Evolutionary conservation across 1,140 invertebrate genomes (phyloP).

Genomic region (Aphelenchoides besseyi): DNA sequence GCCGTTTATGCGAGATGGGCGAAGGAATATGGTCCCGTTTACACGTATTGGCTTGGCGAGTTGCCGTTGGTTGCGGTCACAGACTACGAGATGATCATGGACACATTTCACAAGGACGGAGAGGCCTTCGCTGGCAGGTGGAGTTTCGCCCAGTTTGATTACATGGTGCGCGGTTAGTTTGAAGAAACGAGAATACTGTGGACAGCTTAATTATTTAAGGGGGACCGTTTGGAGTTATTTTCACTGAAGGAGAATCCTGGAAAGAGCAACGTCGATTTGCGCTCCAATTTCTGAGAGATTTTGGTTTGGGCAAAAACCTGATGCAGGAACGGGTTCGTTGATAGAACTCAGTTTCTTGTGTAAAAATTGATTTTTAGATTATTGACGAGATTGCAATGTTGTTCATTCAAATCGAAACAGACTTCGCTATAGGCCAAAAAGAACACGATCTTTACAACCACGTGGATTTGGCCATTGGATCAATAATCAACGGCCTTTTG

Average conservation of each 20-base stretch:
- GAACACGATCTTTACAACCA: slow-evolving; percentile 6
- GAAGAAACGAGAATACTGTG: neutral
- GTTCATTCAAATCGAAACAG: neutral
- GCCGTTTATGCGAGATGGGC: neutral
- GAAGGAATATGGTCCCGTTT: slow-evolving; percentile 26
- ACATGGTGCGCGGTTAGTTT: neutral
- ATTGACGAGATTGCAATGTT: neutral
- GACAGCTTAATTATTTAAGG: neutral
- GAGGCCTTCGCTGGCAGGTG: slow-evolving; percentile 22
- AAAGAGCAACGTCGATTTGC: slow-evolving; percentile 40
- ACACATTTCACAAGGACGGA: slow-evolving; percentile 33
- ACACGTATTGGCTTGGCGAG: slow-evolving; percentile 25
- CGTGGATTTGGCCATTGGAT: slow-evolving; percentile 17
- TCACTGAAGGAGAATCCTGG: slow-evolving; percentile 32
- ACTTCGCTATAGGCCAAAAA: neutral
- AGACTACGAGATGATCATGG: slow-evolving; percentile 31
- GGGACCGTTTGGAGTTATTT: slow-evolving; percentile 21
- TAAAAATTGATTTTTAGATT: neutral
- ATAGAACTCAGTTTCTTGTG: no score
- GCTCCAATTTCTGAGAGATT: slow-evolving; percentile 32
- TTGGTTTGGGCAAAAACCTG: slow-evolving; percentile 40
- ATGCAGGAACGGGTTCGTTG: slow-evolving; percentile 32
- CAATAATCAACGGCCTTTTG: slow-evolving; percentile 19
- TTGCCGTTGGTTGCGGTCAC: slow-evolving; percentile 20
- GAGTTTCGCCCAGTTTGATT: neutral